Conservation (phyloP, 2,113 vertebrate genomes). For the Chlamydotis undulata region DNA sequence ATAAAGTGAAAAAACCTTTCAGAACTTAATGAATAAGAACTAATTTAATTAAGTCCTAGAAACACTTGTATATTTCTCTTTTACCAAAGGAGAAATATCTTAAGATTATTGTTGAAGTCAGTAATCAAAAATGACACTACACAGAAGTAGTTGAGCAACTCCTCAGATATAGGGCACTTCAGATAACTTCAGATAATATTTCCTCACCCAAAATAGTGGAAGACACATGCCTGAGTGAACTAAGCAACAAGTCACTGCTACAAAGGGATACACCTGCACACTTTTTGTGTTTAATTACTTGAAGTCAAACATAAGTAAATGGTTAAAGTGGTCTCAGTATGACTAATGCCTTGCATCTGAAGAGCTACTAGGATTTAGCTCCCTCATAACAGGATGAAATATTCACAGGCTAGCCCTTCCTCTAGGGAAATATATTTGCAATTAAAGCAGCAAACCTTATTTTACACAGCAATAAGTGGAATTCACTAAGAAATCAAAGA, state of each 20-base stretch:
- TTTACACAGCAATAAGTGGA: background rate
- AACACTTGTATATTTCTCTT: background rate
- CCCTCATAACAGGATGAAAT: background rate
- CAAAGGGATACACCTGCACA: background rate
- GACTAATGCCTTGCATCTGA: background rate
- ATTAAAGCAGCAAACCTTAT: background rate
- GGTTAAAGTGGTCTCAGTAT: background rate
- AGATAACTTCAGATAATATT: background rate
- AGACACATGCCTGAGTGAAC: background rate
- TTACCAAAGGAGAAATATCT: background rate
- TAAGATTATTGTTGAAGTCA: background rate
- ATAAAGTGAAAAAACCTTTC: background rate
- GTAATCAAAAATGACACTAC: background rate
- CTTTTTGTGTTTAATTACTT: background rate
- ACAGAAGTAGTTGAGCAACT: background rate
- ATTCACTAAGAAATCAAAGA: background rate
- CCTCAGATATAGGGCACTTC: rapidly evolving
- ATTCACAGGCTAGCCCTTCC: background rate
- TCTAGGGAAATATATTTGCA: background rate
- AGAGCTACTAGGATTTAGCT: background rate
- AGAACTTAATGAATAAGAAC: background rate
- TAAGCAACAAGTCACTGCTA: background rate
- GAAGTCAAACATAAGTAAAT: background rate
- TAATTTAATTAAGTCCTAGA: background rate
- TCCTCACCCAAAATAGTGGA: background rate